Conservation (phyloP, 2,113 vertebrate species). For the Poeciliopsis turrubarensis region DNA sequence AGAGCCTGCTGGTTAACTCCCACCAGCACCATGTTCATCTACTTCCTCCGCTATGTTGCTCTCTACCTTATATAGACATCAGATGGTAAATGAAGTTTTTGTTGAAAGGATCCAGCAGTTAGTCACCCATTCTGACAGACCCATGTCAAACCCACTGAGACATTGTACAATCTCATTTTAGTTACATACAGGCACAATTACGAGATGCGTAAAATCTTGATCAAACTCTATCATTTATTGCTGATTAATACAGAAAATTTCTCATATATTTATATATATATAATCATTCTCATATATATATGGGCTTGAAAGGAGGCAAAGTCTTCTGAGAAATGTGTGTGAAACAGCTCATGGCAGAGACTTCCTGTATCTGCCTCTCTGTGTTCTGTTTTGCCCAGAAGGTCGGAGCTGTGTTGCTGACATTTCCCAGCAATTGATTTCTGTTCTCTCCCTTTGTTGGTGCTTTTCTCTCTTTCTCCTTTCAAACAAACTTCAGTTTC, state of each 20-base stretch:
- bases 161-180: no score
- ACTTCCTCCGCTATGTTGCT: neutral
- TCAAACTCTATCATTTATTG: no score
- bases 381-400: conserved; percentile 25
- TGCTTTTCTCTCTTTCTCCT: conserved; percentile 9
- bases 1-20: neutral
- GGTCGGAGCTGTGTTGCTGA: conserved; percentile 39
- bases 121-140: no score
- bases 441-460: neutral
- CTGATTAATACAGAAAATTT: no score
- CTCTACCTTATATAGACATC: conserved; percentile 9
- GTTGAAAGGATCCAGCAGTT: neutral
- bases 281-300: no score
- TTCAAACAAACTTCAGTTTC: conserved; percentile 31
- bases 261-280: no score
- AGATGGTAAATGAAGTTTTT: neutral
- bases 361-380: conserved; percentile 17
- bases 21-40: neutral
- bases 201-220: no score
- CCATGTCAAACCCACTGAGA: no score
- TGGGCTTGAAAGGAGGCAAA: neutral
- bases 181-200: no score
- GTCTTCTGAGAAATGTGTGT: neutral
- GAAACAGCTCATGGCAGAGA: conserved; percentile 6
- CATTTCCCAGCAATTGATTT: conserved; percentile 57